Evolutionary conservation across 2,113 vertebrate genomes (phyloP).

Genomic region (Pseudolaguvia tuberculata): DNA sequence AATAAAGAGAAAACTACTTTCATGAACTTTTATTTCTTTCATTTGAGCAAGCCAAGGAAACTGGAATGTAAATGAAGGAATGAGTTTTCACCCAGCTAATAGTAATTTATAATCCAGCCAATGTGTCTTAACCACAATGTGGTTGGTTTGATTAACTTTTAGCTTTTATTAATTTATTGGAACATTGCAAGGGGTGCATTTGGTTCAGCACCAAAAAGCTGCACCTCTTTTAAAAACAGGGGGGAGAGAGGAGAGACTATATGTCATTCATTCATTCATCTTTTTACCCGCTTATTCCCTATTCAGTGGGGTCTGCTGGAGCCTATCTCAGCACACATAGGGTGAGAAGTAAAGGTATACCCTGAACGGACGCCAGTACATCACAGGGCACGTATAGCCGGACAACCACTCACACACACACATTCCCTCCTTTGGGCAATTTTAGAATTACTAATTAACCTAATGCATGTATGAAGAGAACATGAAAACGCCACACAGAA

Average conservation of each 20-base stretch:
- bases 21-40: conserved; percentile 53
- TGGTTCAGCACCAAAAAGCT: conserved; percentile 66
- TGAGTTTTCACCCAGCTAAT: conserved; percentile 79
- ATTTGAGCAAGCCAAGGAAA: conserved; percentile 74
- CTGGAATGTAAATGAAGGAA: conserved; percentile 79
- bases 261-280: too few relatives aligned
- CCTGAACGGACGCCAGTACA: too few relatives aligned
- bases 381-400: too few relatives aligned
- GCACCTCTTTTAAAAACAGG: conserved; percentile 59
- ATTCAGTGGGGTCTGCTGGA: too few relatives aligned
- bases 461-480: too few relatives aligned
- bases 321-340: too few relatives aligned
- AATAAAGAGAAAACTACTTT: conserved; percentile 70
- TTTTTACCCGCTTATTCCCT: too few relatives aligned
- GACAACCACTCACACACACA: too few relatives aligned
- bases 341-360: too few relatives aligned
- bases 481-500: too few relatives aligned
- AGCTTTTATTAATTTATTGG: conserved; percentile 77
- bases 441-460: too few relatives aligned
- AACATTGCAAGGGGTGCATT: conserved; percentile 77
- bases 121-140: conserved; percentile 79
- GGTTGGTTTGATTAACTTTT: conserved; percentile 79
- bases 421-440: too few relatives aligned
- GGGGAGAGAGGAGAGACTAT: conserved; percentile 43
- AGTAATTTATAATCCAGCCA: conserved; percentile 80